Base-by-base conservation (phyloP, 1,140 invertebrate species). In the Drosophila pseudoobscura region DNA sequence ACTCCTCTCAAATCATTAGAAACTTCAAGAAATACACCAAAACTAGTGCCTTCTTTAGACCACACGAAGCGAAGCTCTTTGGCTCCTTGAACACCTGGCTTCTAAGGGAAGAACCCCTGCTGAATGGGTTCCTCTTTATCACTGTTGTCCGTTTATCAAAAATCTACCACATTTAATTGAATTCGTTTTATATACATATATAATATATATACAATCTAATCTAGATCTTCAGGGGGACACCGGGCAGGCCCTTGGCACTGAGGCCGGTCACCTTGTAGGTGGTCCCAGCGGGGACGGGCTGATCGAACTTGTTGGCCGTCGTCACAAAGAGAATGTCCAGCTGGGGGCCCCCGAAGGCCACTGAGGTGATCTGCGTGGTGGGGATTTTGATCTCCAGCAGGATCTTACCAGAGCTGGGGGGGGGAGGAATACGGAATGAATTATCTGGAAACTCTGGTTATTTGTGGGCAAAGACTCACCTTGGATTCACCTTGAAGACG, bases 261-360 rank as follows among this genome's bases (percentile, higher is more conserved):
- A 96, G 92, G 6, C 94, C 94, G 2, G 93, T 94, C 6, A 97
- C 92, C 60, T 93, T 93, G 89, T 96, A 97, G 13, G 96, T 92
- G 56, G 94, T 93, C 7, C 97, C 97, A 46, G 95, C 94, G 7
- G 94, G 91, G 9, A 94, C 93, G 31, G 95, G 93, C 41, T 88
- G 74, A 71, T 93, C 92, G 9, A 93, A 91, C 64, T 94, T 91
- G 2, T 93, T 92, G 0, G 95, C 94, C 0, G 94, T 94, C 0
- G 96, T 97, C 6, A 97, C 96, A 82, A 94, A 97, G 0, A 97
- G 92, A 56, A 94, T 93, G 74, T 96, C 95, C 17, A 96, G 90
- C 82, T 95, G 93, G 0, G 94, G 92, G 2, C 96, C 97, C 7
- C 97, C 97, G 90, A 96, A 98, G 52, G 95, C 94, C 0, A 94